These are phyloP conservation scores for Orthosia gothica DNA, from an alignment of 2,888 invertebrate genomes.

Conservation along the genomic window DNA sequence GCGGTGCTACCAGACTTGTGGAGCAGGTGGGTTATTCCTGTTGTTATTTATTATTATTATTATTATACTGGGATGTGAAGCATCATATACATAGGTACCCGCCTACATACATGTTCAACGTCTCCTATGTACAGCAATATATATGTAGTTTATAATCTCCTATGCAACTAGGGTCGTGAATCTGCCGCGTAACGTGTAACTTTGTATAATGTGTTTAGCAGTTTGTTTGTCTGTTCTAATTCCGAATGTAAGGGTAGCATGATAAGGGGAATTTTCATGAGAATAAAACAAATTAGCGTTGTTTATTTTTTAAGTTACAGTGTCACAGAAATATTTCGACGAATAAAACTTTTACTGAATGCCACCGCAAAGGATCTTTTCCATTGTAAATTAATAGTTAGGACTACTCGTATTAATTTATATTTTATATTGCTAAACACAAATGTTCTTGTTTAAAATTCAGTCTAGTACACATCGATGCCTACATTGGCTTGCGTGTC, in stretches of 20 bases:
- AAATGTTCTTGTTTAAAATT: constrained; percentile 63
- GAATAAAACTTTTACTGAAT: background rate
- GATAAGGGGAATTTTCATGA: constrained; percentile 34
- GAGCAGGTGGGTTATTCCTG: too few species aligned
- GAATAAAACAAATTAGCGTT: constrained; percentile 18
- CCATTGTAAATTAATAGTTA: background rate
- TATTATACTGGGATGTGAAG: constrained; percentile 71
- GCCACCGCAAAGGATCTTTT: background rate
- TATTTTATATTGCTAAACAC: constrained; percentile 42
- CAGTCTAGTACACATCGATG: constrained; percentile 59
- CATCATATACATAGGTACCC: constrained; percentile 40
- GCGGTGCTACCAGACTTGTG: too few species aligned
- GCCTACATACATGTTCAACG: constrained; percentile 2
- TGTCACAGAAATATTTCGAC: background rate
- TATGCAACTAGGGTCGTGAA: constrained; percentile 35
- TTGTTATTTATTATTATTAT: too few species aligned
- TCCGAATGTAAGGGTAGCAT: constrained; percentile 23
- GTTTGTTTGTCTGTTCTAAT: constrained; percentile 55
- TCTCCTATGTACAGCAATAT: constrained; percentile 7
- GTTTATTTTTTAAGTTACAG: constrained; percentile 21
- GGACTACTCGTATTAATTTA: constrained; percentile 49
- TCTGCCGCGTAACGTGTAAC: constrained; percentile 34
- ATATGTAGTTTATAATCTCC: constrained; percentile 46
- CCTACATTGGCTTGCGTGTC: constrained; percentile 70
- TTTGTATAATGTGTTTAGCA: constrained; percentile 57